Conservation (phyloP, 2,113 vertebrate genomes). For the Urocolius indicus region DNA sequence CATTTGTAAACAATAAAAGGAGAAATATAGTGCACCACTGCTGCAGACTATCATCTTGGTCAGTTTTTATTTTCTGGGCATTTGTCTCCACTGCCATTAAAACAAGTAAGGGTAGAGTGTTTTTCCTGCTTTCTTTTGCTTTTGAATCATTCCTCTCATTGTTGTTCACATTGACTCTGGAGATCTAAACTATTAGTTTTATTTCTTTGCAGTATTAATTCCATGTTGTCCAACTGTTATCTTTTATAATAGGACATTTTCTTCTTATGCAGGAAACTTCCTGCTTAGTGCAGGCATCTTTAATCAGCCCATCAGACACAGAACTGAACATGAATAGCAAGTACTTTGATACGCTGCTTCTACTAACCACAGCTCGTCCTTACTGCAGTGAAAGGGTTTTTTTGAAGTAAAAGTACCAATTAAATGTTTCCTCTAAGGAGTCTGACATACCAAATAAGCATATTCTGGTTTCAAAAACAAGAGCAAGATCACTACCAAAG, state of each 20-base stretch:
- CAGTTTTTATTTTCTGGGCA: neutral
- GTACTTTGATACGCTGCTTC: neutral
- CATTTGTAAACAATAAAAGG: neutral
- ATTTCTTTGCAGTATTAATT: neutral
- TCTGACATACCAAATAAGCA: neutral
- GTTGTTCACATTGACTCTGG: neutral
- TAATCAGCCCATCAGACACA: neutral
- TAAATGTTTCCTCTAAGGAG: neutral
- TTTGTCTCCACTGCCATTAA: neutral
- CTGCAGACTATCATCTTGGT: neutral
- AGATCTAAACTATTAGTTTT: neutral
- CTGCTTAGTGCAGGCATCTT: neutral
- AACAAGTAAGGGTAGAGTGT: accelerated
- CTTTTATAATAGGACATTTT: neutral
- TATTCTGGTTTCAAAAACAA: neutral
- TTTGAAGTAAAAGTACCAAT: neutral
- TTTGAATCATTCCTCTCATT: neutral
- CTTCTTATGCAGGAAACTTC: neutral
- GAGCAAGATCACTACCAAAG: neutral
- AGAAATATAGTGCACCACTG: neutral
- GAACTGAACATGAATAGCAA: neutral
- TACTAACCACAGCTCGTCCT: neutral
- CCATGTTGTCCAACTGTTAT: neutral
- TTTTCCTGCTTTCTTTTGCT: neutral
- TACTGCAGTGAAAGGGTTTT: neutral